Evolutionary conservation across 2,888 invertebrate species (phyloP).

Genomic region (Agrilus mali): DNA sequence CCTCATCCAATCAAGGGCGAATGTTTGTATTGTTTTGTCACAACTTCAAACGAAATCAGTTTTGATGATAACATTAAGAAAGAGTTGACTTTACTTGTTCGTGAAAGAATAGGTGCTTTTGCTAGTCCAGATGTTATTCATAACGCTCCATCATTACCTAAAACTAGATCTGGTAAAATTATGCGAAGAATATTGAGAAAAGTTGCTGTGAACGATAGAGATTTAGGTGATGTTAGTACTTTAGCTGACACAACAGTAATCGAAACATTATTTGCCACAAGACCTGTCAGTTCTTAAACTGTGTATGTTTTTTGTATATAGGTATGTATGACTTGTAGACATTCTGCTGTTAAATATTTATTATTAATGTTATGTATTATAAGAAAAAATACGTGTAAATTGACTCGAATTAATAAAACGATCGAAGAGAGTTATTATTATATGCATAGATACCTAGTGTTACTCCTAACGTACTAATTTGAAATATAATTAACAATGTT

Average conservation of each 20-base stretch:
- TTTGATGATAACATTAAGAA: slow-evolving; percentile 59
- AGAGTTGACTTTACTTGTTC: slow-evolving; percentile 65
- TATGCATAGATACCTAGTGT: too few relatives aligned
- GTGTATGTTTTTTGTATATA: too few relatives aligned
- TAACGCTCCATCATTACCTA: slow-evolving; percentile 86
- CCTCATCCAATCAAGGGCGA: slow-evolving; percentile 94
- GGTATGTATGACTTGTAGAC: too few relatives aligned
- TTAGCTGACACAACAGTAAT: slow-evolving; percentile 87
- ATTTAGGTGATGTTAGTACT: slow-evolving; percentile 89
- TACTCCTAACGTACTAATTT: too few relatives aligned
- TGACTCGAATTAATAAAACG: too few relatives aligned
- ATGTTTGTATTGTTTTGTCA: slow-evolving; percentile 93
- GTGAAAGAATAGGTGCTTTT: slow-evolving; percentile 89
- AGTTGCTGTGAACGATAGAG: slow-evolving; percentile 76
- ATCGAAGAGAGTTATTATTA: too few relatives aligned
- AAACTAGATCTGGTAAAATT: slow-evolving; percentile 95
- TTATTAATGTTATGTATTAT: too few relatives aligned
- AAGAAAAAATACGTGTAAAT: too few relatives aligned
- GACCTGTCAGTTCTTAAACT: slow-evolving; percentile 37
- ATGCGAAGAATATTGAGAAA: slow-evolving; percentile 92
- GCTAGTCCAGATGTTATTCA: slow-evolving; percentile 93
- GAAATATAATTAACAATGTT: too few relatives aligned
- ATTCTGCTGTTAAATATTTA: too few relatives aligned
- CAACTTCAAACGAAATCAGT: slow-evolving; percentile 62
- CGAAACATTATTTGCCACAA: slow-evolving; percentile 61